These are phyloP conservation scores for Clarias pachynema DNA, from an alignment of 2,797 vertebrate genomes.

Conservation along the genomic window DNA sequence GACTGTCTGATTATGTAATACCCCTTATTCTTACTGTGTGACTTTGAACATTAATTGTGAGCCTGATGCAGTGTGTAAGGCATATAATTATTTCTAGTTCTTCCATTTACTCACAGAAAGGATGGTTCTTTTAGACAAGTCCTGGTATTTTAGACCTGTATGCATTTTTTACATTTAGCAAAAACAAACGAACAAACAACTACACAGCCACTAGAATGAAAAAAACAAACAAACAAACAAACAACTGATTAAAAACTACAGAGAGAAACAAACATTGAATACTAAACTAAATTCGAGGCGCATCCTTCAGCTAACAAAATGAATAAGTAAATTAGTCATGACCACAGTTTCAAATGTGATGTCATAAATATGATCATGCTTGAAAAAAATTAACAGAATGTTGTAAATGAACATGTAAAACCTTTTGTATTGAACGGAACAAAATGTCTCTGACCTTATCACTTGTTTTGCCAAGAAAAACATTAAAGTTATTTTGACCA, in stretches of 20 bases:
- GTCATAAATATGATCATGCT: not conserved
- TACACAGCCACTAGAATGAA: not conserved
- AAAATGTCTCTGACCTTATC: conserved; percentile 19
- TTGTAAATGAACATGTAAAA: not conserved
- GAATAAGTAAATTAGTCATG: not conserved
- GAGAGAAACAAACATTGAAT: conserved; percentile 39
- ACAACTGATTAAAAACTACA: not conserved
- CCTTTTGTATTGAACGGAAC: not conserved
- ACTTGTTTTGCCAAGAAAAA: not conserved
- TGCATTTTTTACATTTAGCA: not conserved
- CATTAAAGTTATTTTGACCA: conserved; percentile 9
- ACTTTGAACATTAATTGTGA: not conserved
- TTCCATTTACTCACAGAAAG: not conserved
- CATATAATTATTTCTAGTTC: conserved; percentile 23
- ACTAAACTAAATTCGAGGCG: not conserved
- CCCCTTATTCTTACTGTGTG: not conserved
- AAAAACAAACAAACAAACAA: not conserved
- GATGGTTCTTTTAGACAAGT: not conserved
- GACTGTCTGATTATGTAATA: not conserved
- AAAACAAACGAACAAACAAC: not conserved
- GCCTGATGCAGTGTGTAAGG: conserved; percentile 25
- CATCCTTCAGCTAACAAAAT: conserved; percentile 35
- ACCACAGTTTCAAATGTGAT: not conserved
- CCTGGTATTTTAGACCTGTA: not conserved
- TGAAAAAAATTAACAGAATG: not conserved